Base-by-base conservation (phyloP, 2,888 invertebrate genomes). In the Trisateles emortualis region DNA sequence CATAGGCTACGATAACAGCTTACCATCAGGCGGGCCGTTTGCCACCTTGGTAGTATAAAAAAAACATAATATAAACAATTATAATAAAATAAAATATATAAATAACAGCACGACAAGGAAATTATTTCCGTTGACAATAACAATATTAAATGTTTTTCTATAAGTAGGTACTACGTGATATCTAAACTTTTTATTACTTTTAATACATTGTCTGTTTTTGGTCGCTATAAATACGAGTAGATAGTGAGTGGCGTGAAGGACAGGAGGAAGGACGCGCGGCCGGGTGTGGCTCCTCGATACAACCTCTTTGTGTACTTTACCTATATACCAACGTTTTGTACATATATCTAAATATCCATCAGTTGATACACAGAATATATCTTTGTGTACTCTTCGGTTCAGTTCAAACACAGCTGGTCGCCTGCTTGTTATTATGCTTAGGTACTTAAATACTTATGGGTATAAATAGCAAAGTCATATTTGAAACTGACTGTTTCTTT, bases 91-190 rank as follows among this genome's bases (percentile, higher is more conserved):
- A n/a, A n/a, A n/a, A n/a, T n/a, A n/a, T n/a, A n/a, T n/a, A n/a
- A 6, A 26, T 4, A 26, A 26, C 8, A 26, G 1, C 8, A 26
- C 8, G 9, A 26, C 26, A 4, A 26, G 19, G 19, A 19, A 19
- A 19, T 19, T 2, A 19, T 19, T 3, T 19, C 19, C 5, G 19
- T 19, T 43, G 10, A 26, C 40, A 13, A 29, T n/a, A 16, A 41
- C 2, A 41, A 41, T 8, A 13, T 41, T 9, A 9, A 44, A 33
- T 33, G 32, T 24, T 26, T 35, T 32, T 13, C 32, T 45, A 35
- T 14, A 32, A 22, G 44, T 19, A 19, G 9, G 10, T 19, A 5
- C 22, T 10, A 6, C 2, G 26, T 24, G 35, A 6, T 9, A 45
- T 24, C 6, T 16, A n/a, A 6, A 13, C 13, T 10, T 10, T 43